These are phyloP conservation scores for Caenorhabditis wallacei DNA, from an alignment of 2,888 invertebrate species.

Conservation along the genomic window DNA sequence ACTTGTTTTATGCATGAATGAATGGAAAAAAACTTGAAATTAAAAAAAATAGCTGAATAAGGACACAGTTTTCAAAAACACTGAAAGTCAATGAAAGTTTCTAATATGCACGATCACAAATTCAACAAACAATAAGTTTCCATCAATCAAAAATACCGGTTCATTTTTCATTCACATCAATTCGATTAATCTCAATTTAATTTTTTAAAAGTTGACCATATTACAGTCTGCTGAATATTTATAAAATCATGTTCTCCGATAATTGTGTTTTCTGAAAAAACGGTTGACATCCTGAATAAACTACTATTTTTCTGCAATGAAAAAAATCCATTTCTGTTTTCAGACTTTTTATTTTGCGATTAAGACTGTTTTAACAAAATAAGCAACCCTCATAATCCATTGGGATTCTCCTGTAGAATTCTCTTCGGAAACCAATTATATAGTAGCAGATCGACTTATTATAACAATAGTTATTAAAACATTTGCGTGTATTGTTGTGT, in stretches of 20 bases:
- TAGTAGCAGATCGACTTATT: conserved; percentile 24
- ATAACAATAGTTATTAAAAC: conserved; percentile 36
- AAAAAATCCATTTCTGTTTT: too few relatives aligned
- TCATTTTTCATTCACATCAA: not conserved
- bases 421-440: conserved; percentile 1
- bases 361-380: too few relatives aligned
- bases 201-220: not conserved
- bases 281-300: too few relatives aligned
- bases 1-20: too few relatives aligned
- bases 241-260: too few relatives aligned
- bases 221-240: not conserved
- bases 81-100: too few relatives aligned
- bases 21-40: too few relatives aligned
- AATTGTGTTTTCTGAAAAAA: too few relatives aligned
- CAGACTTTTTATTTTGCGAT: too few relatives aligned
- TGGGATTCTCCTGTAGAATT: not conserved
- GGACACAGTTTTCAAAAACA: too few relatives aligned
- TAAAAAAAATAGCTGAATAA: too few relatives aligned
- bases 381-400: not conserved
- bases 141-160: conserved; percentile 43
- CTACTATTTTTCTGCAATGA: too few relatives aligned
- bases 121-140: not conserved
- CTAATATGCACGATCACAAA: not conserved
- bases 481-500: conserved; percentile 46
- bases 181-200: conserved; percentile 5